phyloP scores from a whole-genome alignment of 2,797 vertebrate species.

The Pipistrellus kuhlii region DNA sequence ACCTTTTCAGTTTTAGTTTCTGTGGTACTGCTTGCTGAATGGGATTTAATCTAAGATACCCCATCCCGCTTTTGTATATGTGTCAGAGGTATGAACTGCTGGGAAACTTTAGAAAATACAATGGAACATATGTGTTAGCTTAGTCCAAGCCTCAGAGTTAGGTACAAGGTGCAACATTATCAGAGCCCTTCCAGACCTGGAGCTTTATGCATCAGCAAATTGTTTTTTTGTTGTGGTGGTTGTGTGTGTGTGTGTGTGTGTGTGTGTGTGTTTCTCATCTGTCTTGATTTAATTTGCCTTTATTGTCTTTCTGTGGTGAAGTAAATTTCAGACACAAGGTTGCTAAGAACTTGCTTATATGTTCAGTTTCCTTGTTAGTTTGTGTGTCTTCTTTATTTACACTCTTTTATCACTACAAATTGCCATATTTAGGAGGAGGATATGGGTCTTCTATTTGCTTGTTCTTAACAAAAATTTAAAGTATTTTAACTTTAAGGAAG shows the following conservation, averaged over 20 bases:
- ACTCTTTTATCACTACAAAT: not conserved
- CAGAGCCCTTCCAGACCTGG: not conserved
- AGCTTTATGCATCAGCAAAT: not conserved
- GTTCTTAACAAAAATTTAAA: constrained; percentile 14
- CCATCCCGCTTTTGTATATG: not conserved
- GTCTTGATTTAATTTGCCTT: not conserved
- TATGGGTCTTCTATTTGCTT: not conserved
- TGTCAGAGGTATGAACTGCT: not conserved
- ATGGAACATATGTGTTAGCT: not conserved
- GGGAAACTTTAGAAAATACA: not conserved
- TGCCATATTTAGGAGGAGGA: not conserved
- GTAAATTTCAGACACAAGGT: not conserved
- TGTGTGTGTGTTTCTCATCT: not conserved
- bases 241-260: not conserved
- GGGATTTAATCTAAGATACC: not conserved
- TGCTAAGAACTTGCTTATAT: not conserved
- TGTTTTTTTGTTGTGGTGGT: not conserved
- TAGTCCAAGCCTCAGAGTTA: not conserved
- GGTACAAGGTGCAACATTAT: not conserved
- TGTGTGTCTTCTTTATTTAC: not conserved
- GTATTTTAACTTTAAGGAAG: not conserved
- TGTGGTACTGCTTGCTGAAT: not conserved
- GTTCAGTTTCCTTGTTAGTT: not conserved
- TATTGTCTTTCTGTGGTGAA: not conserved
- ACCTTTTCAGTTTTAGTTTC: not conserved